These are phyloP conservation scores for Rhynchotus rufescens DNA, from an alignment of 2,797 vertebrate species.

Conservation along the genomic window DNA sequence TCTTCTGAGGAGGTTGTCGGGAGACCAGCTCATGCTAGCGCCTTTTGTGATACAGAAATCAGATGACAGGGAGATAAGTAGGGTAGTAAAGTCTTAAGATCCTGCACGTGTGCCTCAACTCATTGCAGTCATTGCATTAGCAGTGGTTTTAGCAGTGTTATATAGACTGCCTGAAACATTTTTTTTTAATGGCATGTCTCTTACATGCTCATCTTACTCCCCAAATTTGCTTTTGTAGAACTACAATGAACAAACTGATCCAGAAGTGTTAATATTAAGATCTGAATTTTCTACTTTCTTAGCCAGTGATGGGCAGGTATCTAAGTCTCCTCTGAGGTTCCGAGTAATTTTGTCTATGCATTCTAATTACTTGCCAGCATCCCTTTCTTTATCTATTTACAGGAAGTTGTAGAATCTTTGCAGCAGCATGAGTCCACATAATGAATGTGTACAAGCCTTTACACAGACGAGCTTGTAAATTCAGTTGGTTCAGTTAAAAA, in stretches of 20 bases:
- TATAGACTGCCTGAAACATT: background rate
- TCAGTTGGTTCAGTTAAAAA: background rate
- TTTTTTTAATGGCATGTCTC: background rate
- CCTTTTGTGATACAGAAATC: background rate
- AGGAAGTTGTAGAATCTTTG: background rate
- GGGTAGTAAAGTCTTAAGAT: background rate
- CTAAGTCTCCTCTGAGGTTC: background rate
- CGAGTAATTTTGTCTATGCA: background rate
- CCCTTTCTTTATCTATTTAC: background rate
- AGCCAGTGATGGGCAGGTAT: background rate
- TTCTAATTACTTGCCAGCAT: background rate
- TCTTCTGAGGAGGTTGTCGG: background rate
- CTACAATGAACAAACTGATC: background rate
- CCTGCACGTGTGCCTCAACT: background rate
- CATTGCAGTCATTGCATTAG: background rate
- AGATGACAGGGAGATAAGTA: background rate
- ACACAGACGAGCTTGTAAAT: background rate
- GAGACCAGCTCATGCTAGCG: background rate
- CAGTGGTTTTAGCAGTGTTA: background rate
- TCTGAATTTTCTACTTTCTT: constrained; percentile 24
- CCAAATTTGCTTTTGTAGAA: background rate
- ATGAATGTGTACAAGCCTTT: background rate
- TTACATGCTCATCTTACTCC: background rate
- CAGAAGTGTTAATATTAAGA: background rate
- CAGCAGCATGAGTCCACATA: background rate